Percentiles rank a stretch among this genome's conserved stretches.
Conservation (phyloP, 2,113 vertebrate genomes). For the Leiothrix lutea region DNA sequence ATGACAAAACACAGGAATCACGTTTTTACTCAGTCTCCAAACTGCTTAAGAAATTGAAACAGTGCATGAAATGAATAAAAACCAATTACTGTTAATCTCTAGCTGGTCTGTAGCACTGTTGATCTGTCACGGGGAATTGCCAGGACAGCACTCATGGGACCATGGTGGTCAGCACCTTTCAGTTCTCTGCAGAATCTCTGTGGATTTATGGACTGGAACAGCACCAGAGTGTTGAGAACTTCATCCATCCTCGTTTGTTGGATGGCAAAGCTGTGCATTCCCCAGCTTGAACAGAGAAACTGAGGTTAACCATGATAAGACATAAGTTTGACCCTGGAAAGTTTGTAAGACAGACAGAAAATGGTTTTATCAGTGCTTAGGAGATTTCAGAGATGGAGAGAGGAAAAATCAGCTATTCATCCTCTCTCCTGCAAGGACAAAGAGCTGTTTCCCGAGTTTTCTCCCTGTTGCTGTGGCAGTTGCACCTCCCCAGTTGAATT, state of each 20-base stretch:
- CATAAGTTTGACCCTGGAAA: fast-evolving
- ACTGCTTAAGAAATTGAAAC: not conserved
- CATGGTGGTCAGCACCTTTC: not conserved
- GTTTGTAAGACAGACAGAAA: not conserved
- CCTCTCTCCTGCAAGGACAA: not conserved
- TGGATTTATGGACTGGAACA: not conserved
- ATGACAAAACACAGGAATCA: not conserved
- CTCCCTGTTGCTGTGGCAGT: not conserved
- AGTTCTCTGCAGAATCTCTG: not conserved
- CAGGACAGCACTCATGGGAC: not conserved
- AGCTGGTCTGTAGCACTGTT: not conserved
- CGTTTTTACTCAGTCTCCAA: not conserved
- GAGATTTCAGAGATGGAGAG: not conserved
- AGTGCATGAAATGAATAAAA: not conserved
- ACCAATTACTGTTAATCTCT: not conserved
- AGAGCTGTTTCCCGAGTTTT: fast-evolving
- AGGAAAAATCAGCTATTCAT: fast-evolving
- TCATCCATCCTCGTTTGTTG: not conserved
- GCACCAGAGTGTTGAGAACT: not conserved
- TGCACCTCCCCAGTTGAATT: not conserved
- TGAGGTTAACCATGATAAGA: not conserved
- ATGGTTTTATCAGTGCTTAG: not conserved
- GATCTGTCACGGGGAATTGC: not conserved
- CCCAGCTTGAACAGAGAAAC: not conserved
- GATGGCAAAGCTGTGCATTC: not conserved